phyloP scores from a whole-genome alignment of 2,888 invertebrate genomes.

The Eueremaeus valkanovi region DNA sequence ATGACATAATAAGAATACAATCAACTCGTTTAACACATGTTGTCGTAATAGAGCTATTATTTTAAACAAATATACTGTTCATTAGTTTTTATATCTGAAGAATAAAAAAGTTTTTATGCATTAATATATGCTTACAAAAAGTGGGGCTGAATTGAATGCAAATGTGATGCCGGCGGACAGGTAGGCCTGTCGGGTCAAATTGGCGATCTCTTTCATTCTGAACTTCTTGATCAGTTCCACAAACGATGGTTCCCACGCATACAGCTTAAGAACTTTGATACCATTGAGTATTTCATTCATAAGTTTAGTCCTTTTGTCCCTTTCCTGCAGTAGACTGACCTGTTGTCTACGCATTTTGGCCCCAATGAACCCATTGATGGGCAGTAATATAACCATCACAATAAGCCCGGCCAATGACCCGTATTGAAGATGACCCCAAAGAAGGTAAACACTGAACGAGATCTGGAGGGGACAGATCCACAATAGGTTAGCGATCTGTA shows the following conservation, averaged over 20 bases:
- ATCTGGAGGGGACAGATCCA: slow-evolving; percentile 47
- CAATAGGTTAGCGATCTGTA: slow-evolving; percentile 41
- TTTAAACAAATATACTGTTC: no score
- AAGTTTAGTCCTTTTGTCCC: slow-evolving; percentile 54
- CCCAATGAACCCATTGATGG: slow-evolving; percentile 68
- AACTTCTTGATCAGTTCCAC: slow-evolving; percentile 42
- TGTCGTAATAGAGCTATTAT: no score
- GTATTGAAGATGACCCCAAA: slow-evolving; percentile 46
- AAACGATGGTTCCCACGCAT: slow-evolving; percentile 48
- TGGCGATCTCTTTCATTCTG: slow-evolving; percentile 42
- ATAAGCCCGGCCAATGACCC: slow-evolving; percentile 73
- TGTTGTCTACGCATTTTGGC: slow-evolving; percentile 38
- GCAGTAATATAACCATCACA: slow-evolving; percentile 88
- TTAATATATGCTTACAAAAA: slow-evolving; percentile 43
- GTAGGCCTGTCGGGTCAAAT: slow-evolving; percentile 44
- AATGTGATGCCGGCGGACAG: slow-evolving; percentile 45
- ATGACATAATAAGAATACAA: no score
- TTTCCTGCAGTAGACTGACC: slow-evolving; percentile 50
- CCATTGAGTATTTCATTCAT: slow-evolving; percentile 54
- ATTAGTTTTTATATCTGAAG: no score
- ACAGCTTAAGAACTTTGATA: slow-evolving; percentile 51
- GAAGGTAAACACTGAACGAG: slow-evolving; percentile 42
- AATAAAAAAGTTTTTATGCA: no score
- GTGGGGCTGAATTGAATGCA: slow-evolving; percentile 46
- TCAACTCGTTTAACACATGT: no score